Conservation (phyloP, 2,888 invertebrate genomes). For the Nomada fabriciana region DNA sequence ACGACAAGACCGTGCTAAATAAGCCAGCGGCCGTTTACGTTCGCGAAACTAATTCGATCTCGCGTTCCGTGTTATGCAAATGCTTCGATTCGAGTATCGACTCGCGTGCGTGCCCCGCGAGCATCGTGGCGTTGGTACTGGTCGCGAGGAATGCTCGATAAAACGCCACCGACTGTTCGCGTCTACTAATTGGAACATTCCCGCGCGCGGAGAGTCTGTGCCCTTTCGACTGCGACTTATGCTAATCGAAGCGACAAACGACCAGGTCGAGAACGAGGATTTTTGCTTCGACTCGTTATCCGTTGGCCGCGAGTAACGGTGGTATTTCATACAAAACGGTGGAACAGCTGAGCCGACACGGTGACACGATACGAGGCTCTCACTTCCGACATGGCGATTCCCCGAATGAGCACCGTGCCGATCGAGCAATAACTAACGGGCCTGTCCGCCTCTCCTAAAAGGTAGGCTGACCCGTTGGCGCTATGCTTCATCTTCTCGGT, state of each 20-base stretch:
- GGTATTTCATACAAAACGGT: conserved; percentile 36
- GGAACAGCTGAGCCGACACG: conserved; percentile 16
- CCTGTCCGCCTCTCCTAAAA: conserved; percentile 71
- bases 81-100: conserved; percentile 26
- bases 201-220: conserved; percentile 12
- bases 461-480: conserved; percentile 70
- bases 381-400: conserved; percentile 69
- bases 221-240: conserved; percentile 18
- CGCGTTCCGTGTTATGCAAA: conserved; percentile 62
- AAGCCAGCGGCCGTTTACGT: conserved; percentile 18
- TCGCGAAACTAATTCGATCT: conserved; percentile 54
- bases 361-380: conserved; percentile 58
- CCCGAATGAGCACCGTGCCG: conserved; percentile 54
- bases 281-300: conserved; percentile 26
- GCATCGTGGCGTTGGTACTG: conserved; percentile 17
- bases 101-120: conserved; percentile 31
- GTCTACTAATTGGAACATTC: conserved; percentile 53
- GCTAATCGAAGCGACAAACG: conserved; percentile 11
- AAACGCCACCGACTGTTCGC: conserved; percentile 12
- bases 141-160: conserved; percentile 42
- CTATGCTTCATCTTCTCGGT: conserved; percentile 76
- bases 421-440: conserved; percentile 69
- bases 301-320: conserved; percentile 33
- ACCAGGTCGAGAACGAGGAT: not conserved
- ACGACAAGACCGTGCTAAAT: conserved; percentile 18